phyloP scores from a whole-genome alignment of 1,140 invertebrate species.

The Goniozus legneri region DNA sequence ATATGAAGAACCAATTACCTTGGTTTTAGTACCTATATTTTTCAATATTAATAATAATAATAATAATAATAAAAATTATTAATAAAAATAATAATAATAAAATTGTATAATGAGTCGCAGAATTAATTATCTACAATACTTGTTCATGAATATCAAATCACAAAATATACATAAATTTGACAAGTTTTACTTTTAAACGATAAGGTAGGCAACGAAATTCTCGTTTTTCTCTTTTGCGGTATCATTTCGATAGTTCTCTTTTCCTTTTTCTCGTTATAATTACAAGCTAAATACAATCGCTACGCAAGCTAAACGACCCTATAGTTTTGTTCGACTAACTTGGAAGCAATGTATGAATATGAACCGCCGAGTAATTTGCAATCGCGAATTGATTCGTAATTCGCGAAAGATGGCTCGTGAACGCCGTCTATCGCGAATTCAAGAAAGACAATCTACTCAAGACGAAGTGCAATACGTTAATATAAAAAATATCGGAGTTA shows the following conservation, averaged over 20 bases:
- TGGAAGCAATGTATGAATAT: too few relatives aligned
- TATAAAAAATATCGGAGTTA: too few relatives aligned
- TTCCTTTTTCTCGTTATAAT: slow-evolving; percentile 16
- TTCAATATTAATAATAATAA: slow-evolving; percentile 32
- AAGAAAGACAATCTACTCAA: too few relatives aligned
- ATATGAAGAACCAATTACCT: too few relatives aligned
- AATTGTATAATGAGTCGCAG: slow-evolving; percentile 43
- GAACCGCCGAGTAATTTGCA: too few relatives aligned
- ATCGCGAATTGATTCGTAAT: too few relatives aligned
- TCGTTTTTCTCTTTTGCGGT: too few relatives aligned
- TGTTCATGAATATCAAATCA: slow-evolving; percentile 52
- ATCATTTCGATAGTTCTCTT: too few relatives aligned
- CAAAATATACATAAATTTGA: slow-evolving; percentile 52
- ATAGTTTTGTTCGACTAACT: too few relatives aligned
- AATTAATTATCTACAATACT: slow-evolving; percentile 55
- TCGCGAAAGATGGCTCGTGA: too few relatives aligned
- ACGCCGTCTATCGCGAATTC: too few relatives aligned
- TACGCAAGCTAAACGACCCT: slow-evolving; percentile 3
- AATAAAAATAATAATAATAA: slow-evolving; percentile 39
- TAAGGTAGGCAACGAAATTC: slow-evolving; percentile 16
- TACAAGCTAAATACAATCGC: slow-evolving; percentile 8
- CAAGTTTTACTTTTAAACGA: slow-evolving; percentile 12
- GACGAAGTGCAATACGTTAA: too few relatives aligned
- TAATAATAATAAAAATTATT: slow-evolving; percentile 29
- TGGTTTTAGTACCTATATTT: neutral